These are phyloP conservation scores for Marcusenius ussheri DNA, from an alignment of 2,113 vertebrate genomes.

Conservation along the genomic window DNA sequence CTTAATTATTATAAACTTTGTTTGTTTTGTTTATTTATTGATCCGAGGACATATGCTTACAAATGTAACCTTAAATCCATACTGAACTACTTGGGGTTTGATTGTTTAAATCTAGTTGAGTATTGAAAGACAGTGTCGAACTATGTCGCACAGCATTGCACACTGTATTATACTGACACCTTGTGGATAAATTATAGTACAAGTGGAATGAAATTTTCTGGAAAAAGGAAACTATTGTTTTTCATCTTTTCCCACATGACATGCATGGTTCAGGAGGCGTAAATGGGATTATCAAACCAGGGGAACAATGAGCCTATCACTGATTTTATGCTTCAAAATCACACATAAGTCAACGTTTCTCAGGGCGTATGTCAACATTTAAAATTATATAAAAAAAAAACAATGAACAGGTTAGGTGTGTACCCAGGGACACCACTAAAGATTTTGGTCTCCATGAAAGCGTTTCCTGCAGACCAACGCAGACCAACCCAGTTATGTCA, in stretches of 20 bases:
- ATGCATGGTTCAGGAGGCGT: background rate
- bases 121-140: background rate
- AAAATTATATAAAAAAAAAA: background rate
- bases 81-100: background rate
- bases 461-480: background rate
- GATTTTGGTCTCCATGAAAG: background rate
- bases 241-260: background rate
- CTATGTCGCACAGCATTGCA: background rate
- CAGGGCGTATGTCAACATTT: background rate
- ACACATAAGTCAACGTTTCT: background rate
- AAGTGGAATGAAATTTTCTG: background rate
- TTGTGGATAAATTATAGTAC: background rate
- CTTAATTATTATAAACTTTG: background rate
- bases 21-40: background rate
- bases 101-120: background rate
- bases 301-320: background rate
- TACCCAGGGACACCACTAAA: background rate
- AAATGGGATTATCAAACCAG: background rate
- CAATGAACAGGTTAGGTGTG: background rate
- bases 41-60: background rate
- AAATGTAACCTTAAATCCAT: background rate
- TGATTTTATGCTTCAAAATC: background rate
- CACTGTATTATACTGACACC: background rate
- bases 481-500: background rate
- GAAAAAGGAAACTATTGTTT: background rate